A percentile compares a stretch with the other conserved stretches of the same genome.
phyloP scores from a whole-genome alignment of 2,113 vertebrate species.

The Chauna torquata region DNA sequence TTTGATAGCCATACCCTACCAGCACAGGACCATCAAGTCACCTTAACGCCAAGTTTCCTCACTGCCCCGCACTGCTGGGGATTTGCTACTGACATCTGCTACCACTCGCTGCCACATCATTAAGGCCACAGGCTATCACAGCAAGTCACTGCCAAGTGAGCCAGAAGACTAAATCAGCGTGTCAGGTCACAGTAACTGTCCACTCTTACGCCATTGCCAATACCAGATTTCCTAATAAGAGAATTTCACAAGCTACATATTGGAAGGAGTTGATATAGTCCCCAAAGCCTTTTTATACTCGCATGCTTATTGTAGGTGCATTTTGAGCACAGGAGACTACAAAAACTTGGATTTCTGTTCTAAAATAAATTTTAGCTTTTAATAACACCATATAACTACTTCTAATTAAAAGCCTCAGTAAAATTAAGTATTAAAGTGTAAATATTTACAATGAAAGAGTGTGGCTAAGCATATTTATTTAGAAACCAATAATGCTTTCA shows the following conservation, averaged over 20 bases:
- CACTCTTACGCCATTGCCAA: background rate
- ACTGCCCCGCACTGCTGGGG: fast-evolving
- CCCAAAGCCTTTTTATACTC: background rate
- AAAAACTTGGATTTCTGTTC: background rate
- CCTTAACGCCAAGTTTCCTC: background rate
- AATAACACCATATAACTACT: background rate
- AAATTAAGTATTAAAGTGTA: background rate
- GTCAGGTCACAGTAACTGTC: background rate
- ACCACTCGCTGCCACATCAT: background rate
- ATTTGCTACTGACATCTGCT: background rate
- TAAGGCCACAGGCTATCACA: background rate
- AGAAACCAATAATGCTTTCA: background rate
- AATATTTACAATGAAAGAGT: background rate
- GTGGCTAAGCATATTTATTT: background rate
- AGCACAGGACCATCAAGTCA: background rate
- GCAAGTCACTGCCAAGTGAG: background rate
- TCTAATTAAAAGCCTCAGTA: background rate
- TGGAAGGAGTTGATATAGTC: background rate
- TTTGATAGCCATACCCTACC: background rate
- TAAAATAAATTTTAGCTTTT: background rate
- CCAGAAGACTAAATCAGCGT: background rate
- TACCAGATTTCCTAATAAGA: background rate
- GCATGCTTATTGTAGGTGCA: background rate
- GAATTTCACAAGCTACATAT: background rate
- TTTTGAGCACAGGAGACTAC: background rate